Evolutionary conservation across 2,888 invertebrate species (phyloP).

Genomic region (Tetragonisca angustula): DNA sequence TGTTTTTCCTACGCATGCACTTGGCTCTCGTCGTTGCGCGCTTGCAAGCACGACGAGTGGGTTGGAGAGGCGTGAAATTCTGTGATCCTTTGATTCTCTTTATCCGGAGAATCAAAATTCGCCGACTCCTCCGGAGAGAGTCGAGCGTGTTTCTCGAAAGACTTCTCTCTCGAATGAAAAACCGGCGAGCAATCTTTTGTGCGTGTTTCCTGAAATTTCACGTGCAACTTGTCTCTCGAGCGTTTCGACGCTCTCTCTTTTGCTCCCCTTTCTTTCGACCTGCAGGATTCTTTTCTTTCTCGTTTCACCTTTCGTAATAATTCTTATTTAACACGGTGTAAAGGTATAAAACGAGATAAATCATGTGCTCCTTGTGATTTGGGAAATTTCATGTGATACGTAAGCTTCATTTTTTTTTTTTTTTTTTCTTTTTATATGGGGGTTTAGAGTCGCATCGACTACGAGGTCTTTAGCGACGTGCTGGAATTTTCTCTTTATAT

Average conservation of each 20-base stretch:
- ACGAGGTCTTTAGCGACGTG: too few relatives aligned
- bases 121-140: background rate
- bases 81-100: background rate
- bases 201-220: background rate
- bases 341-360: too few relatives aligned
- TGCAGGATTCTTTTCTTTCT: background rate
- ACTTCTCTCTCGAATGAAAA: background rate
- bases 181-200: background rate
- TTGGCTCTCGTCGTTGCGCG: background rate
- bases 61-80: slow-evolving; percentile 13
- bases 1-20: background rate
- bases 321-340: background rate
- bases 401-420: too few relatives aligned
- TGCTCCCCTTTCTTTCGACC: background rate
- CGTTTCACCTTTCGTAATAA: background rate
- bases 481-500: too few relatives aligned
- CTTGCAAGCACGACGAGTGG: background rate
- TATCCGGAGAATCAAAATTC: background rate
- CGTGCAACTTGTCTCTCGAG: background rate
- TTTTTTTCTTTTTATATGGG: too few relatives aligned
- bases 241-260: background rate
- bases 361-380: too few relatives aligned
- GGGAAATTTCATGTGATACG: too few relatives aligned
- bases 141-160: background rate
- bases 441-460: too few relatives aligned